These are phyloP conservation scores for Thamnaconus septentrionalis DNA, from an alignment of 2,113 vertebrate genomes.

Conservation along the genomic window DNA sequence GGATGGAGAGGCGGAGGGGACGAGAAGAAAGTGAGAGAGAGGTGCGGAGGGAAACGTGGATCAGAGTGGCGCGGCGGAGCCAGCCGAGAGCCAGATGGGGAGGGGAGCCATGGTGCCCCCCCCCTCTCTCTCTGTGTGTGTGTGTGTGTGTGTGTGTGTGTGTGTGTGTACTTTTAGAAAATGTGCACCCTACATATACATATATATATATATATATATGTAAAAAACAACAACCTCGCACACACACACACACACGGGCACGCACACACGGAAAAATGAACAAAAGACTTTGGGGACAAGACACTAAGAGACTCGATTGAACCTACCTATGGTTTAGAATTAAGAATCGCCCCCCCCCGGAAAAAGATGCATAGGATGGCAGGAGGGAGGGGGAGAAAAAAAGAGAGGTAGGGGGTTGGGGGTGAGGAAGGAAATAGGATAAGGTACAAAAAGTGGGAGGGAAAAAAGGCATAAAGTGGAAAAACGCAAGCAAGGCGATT, in stretches of 20 bases:
- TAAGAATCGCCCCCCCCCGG: slow-evolving; percentile 61
- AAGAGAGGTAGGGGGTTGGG: slow-evolving; percentile 31
- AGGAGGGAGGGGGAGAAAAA: slow-evolving; percentile 64
- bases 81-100: slow-evolving; percentile 48
- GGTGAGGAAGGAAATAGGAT: slow-evolving; percentile 29
- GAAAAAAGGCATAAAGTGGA: neutral
- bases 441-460: slow-evolving; percentile 59
- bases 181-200: slow-evolving; percentile 50
- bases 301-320: slow-evolving; percentile 65
- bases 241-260: too few species aligned
- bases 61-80: slow-evolving; percentile 54
- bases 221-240: too few species aligned
- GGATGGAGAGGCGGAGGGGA: slow-evolving; percentile 26
- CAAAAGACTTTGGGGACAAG: slow-evolving; percentile 64
- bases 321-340: slow-evolving; percentile 78
- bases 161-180: slow-evolving; percentile 37
- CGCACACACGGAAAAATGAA: slow-evolving; percentile 50
- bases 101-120: slow-evolving; percentile 39
- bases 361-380: slow-evolving; percentile 68
- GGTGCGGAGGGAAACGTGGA: slow-evolving; percentile 26
- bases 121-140: slow-evolving; percentile 23
- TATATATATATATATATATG: neutral
- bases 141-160: slow-evolving; percentile 22
- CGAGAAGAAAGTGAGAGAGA: slow-evolving; percentile 24
- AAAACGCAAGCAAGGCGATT: neutral